These are phyloP conservation scores for Mola mola DNA, from an alignment of 2,113 vertebrate species.

Conservation along the genomic window DNA sequence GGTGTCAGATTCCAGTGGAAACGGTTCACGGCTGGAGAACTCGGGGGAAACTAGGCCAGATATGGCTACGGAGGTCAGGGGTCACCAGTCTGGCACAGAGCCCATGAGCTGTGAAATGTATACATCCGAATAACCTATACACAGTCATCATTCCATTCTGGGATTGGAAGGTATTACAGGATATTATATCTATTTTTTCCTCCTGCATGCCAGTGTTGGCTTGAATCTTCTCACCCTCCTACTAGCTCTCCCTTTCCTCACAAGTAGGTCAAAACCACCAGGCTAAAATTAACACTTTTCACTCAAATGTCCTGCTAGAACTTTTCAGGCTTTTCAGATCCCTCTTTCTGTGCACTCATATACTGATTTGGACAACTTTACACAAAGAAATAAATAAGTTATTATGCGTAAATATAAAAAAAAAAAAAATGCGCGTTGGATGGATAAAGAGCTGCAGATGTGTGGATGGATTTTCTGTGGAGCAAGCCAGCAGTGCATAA, in stretches of 20 bases:
- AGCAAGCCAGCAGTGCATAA: conserved; percentile 1
- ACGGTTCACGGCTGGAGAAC: conserved; percentile 22
- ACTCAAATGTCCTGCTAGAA: background rate
- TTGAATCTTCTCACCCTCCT: conserved; percentile 15
- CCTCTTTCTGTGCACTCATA: too few relatives aligned
- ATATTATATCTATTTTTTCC: conserved; percentile 16
- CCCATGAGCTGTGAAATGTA: conserved; percentile 21
- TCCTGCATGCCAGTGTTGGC: conserved; percentile 7
- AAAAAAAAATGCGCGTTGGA: too few relatives aligned
- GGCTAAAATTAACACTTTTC: conserved; percentile 26
- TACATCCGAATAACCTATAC: conserved; percentile 4
- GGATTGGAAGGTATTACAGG: conserved; percentile 32
- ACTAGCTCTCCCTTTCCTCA: conserved; percentile 17
- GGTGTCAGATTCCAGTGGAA: conserved; percentile 66
- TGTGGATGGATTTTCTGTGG: background rate
- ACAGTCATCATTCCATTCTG: too few relatives aligned
- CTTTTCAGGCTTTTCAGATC: background rate
- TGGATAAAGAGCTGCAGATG: too few relatives aligned
- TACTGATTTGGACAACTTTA: too few relatives aligned
- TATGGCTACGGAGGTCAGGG: conserved; percentile 57
- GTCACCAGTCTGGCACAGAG: conserved; percentile 39
- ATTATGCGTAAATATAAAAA: background rate
- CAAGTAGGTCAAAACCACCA: conserved; percentile 46
- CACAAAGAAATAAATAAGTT: too few relatives aligned
- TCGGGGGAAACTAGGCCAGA: conserved; percentile 68